Percentiles rank a stretch among this genome's conserved stretches.
phyloP scores from a whole-genome alignment of 2,113 vertebrate species.

The Sclerurus mexicanus region DNA sequence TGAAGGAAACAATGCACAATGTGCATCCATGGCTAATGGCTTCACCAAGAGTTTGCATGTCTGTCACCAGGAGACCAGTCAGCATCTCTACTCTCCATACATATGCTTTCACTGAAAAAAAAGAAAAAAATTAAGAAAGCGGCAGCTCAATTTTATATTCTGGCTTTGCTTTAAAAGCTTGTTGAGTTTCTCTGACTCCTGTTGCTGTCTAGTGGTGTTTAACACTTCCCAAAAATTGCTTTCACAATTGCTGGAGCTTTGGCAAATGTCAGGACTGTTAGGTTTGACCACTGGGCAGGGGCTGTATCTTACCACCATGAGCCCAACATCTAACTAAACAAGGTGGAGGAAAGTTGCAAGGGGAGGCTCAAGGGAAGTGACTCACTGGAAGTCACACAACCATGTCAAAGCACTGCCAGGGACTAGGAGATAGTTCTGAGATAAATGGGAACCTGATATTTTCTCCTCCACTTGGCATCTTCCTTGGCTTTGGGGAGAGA shows the following conservation, averaged over 20 bases:
- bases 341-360: neutral
- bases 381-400: neutral
- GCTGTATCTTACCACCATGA: neutral
- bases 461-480: neutral
- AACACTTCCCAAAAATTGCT: neutral
- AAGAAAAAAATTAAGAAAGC: neutral
- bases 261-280: neutral
- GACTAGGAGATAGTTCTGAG: slow-evolving; percentile 3
- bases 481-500: slow-evolving; percentile 1
- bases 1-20: neutral
- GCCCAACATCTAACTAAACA: neutral
- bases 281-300: neutral
- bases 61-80: neutral
- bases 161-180: slow-evolving; percentile 15
- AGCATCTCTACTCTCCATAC: neutral
- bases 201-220: slow-evolving; percentile 13
- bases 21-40: neutral
- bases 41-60: neutral
- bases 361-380: slow-evolving; percentile 6
- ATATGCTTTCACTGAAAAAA: neutral
- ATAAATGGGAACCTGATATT: slow-evolving; percentile 42
- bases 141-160: neutral
- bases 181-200: neutral
- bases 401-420: slow-evolving; percentile 5
- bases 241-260: neutral